A percentile compares a stretch with the other conserved stretches of the same genome.
These are phyloP conservation scores for Hyles vespertilio DNA, from an alignment of 1,140 invertebrate species.

Conservation along the genomic window DNA sequence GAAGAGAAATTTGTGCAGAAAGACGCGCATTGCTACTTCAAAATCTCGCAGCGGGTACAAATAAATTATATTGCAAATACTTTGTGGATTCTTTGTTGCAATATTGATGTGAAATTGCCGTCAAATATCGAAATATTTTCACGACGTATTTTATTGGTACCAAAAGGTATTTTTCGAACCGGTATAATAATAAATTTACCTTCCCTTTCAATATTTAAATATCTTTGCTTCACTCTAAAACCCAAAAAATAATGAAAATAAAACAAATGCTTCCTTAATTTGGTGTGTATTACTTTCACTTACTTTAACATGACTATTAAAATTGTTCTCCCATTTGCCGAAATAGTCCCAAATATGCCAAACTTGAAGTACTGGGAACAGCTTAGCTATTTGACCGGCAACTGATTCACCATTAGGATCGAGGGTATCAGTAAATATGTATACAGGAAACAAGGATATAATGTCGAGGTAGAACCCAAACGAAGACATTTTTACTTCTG, in stretches of 20 bases:
- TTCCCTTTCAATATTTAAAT: too few species aligned
- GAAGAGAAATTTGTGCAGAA: too few species aligned
- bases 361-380: constrained; percentile 52
- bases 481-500: constrained; percentile 57
- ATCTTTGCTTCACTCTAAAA: too few species aligned
- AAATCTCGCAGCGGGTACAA: too few species aligned
- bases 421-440: constrained; percentile 54
- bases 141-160: too few species aligned
- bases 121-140: too few species aligned
- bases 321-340: constrained; percentile 47
- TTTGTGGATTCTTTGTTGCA: too few species aligned
- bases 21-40: too few species aligned
- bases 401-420: constrained; percentile 42
- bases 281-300: neutral
- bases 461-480: constrained; percentile 62
- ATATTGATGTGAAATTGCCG: too few species aligned
- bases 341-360: constrained; percentile 65
- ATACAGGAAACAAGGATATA: constrained; percentile 54
- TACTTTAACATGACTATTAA: constrained; percentile 49
- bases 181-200: too few species aligned
- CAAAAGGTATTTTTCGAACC: too few species aligned
- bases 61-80: too few species aligned
- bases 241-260: neutral
- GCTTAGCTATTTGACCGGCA: constrained; percentile 35
- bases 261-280: neutral